Percentiles rank a stretch among this genome's conserved stretches.
Evolutionary conservation across 2,113 vertebrate species (phyloP).

Genomic region (Ceratotherium simum): DNA sequence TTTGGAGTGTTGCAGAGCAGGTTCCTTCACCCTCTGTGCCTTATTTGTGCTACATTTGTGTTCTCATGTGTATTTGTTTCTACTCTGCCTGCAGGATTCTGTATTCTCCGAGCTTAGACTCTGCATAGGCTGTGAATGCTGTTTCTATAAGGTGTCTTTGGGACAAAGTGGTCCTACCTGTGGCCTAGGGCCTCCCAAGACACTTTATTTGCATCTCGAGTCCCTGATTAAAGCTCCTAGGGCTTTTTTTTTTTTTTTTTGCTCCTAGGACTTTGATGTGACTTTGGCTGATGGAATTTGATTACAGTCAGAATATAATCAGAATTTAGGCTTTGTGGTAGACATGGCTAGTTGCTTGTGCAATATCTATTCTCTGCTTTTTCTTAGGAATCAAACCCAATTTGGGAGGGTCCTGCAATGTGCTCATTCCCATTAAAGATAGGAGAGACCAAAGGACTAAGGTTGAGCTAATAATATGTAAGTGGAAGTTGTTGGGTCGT

Average conservation of each 20-base stretch:
- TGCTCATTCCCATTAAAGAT: too few relatives aligned
- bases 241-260: too few relatives aligned
- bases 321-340: too few relatives aligned
- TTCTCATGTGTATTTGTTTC: background rate
- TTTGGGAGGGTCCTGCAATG: background rate
- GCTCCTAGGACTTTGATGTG: background rate
- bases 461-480: background rate
- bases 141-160: background rate
- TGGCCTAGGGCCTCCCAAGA: background rate
- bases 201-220: background rate
- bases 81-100: background rate
- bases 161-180: background rate
- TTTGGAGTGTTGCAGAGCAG: background rate
- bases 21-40: background rate
- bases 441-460: background rate
- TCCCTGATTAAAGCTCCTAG: background rate
- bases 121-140: background rate
- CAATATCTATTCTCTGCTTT: too few relatives aligned
- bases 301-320: background rate
- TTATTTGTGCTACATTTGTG: background rate
- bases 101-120: background rate
- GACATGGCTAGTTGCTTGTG: background rate
- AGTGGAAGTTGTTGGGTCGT: background rate
- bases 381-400: background rate
- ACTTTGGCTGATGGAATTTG: background rate